Evolutionary conservation across 2,888 invertebrate species (phyloP), one percentile per base, ranked within the genome.

Genomic region (Lasioglossum vierecki): DNA sequence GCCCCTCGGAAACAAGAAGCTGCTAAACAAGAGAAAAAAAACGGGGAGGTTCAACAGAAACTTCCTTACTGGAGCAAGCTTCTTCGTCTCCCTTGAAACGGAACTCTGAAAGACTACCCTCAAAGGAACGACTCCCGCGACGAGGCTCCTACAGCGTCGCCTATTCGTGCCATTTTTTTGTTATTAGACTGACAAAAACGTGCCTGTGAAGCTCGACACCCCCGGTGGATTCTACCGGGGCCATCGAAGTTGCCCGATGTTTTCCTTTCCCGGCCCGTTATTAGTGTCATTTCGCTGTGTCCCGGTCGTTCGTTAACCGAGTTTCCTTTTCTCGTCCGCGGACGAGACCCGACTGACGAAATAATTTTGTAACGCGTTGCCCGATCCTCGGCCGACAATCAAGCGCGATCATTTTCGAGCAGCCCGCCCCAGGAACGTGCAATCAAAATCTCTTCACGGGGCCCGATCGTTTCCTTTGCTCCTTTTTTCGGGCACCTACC

Each of bases 361-460:
- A 41, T 35, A 41, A 39, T 53, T 49, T 70, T 35, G 77, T 22
- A 77, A 77, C 46, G 41, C 53, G 57, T 78, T 57, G 78, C 26
- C 41, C 57, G 4, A 26, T 35, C 68, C 70, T 57, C 44, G 76
- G 49, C 46, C 35, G 68, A 77, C 68, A 70, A 77, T 70, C 77
- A 49, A 57, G 53, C 70, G n/a, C 53, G 77, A 78, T 78, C 78
- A 71, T 78, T 71, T 78, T 78, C 76, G 76, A 26, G 26, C 6
- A 18, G 4, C 41, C 44, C 6, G 9, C 13, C 26, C 53, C 26
- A 4, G 49, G 41, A 80, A 75, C 66, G 63, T 66, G 68, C 79
- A 74, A 80, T 80, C 79, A 74, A 80, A 80, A 75, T 46, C 74
- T 80, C 73, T 74, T 74, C 74, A 80, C 74, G 66, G 79, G 30